Evolutionary conservation across 2,888 invertebrate species (phyloP), one percentile per base, ranked within the genome.

Genomic region (Rhagophthalmus giganteus): DNA sequence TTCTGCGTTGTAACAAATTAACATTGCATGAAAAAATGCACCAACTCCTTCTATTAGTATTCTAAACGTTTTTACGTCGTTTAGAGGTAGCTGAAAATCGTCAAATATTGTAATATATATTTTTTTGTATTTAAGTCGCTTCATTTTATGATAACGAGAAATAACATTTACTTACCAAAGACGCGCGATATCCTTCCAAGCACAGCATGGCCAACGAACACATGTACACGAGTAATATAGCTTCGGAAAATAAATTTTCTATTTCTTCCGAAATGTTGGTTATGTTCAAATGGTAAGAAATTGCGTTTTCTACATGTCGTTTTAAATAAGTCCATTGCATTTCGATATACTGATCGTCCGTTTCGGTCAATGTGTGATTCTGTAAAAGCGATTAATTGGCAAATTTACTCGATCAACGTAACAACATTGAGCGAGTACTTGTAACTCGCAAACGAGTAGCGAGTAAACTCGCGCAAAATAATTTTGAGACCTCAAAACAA

Each of bases 261-360:
- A 57, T 39, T 27, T 46, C 28, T 25, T 39, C 27, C 1, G 53
- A 46, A 30, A 55, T 28, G n/a, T 55, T 31, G 7, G 42, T 35
- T 20, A 57, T 49, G 2, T 47, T 41, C 20, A 46, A 42, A 32
- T 57, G 57, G 27, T 57, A 57, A 3, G 12, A 14, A 10, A 55
- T 41, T 2, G 31, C 41, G 10, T 48, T n/a, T 8, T 28, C 33
- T 15, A 45, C 10, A 13, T 26, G n/a, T 25, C 15, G 25, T 33
- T 24, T 7, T 25, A 32, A 25, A 20, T 32, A 25, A 30, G 28
- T 24, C 12, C 14, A 10, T n/a, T n/a, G n/a, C n/a, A n/a, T n/a
- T n/a, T n/a, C n/a, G n/a, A n/a, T n/a, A n/a, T n/a, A n/a, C n/a
- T n/a, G n/a, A n/a, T n/a, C n/a, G n/a, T n/a, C n/a, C n/a, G n/a